A percentile compares a stretch with the other conserved stretches of the same genome.
Evolutionary conservation across 1,140 invertebrate species (phyloP).

Genomic region (Lysiphlebus fabarum): DNA sequence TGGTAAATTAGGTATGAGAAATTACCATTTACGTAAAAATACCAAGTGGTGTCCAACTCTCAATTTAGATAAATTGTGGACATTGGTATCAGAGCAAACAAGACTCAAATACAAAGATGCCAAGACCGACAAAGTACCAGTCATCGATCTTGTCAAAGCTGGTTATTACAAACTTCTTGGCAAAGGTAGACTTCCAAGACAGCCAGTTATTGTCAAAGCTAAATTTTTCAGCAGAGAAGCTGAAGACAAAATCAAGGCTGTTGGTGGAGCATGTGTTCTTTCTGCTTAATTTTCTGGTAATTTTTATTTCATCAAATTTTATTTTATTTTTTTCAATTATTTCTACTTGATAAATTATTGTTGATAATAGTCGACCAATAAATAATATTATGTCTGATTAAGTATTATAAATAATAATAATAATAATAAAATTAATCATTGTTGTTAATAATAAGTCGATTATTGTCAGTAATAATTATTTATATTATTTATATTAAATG

Average conservation of each 20-base stretch:
- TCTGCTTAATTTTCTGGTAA: slow-evolving; percentile 74
- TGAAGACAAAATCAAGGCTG: slow-evolving; percentile 96
- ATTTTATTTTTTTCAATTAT: too few relatives aligned
- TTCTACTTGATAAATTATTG: too few relatives aligned
- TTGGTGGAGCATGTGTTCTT: slow-evolving; percentile 94
- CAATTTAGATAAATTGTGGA: slow-evolving; percentile 97
- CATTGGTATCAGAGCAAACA: slow-evolving; percentile 88
- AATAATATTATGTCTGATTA: too few relatives aligned
- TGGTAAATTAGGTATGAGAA: slow-evolving; percentile 99
- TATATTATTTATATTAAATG: too few relatives aligned
- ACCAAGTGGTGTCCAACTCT: slow-evolving; percentile 89
- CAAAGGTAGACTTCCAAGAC: slow-evolving; percentile 92
- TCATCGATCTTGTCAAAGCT: slow-evolving; percentile 94
- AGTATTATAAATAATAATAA: too few relatives aligned
- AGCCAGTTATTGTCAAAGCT: slow-evolving; percentile 98
- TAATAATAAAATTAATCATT: too few relatives aligned
- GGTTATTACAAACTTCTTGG: slow-evolving; percentile 98
- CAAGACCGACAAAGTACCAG: slow-evolving; percentile 84
- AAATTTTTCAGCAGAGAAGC: slow-evolving; percentile 98
- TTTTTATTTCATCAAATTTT: slow-evolving; percentile 10
- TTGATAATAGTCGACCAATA: too few relatives aligned
- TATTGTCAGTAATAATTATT: too few relatives aligned
- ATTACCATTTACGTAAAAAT: slow-evolving; percentile 90
- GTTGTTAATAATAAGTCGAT: too few relatives aligned
- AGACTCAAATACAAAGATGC: slow-evolving; percentile 79